Base-by-base conservation (phyloP, 2,797 vertebrate species). In the Necrosyrtes monachus region DNA sequence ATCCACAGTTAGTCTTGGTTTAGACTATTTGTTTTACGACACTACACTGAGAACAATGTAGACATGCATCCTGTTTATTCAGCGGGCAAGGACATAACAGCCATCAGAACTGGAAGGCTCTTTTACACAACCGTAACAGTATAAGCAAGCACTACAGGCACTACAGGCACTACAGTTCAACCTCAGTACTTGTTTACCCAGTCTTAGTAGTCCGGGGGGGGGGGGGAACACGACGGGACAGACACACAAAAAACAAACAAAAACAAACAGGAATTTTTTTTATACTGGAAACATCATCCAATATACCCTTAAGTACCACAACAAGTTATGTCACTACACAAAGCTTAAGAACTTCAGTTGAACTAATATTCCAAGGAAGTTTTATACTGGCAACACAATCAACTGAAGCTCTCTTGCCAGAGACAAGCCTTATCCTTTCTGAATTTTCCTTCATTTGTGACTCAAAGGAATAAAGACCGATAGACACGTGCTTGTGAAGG, bases 21-120 rank as follows among this genome's bases (percentile, higher is more conserved):
- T 80, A 57, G 35, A 74, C 46, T 90, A 18, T 65, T 86, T 94
- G 85, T 25, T 95, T 87, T 87, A 82, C 93, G 67, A 89, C 53
- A 64, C 64, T 83, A 53, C 13, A 31, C 72, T 91, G 84, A 80
- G 75, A 95, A 96, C 92, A 96, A 93, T 65, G 85, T 33, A 75
- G 81, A 88, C 65, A 37, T 10, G 76, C 82, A 97, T 94, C 96
- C 95, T 96, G 91, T 96, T 96, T 96, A 94, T 94, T 92, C 91
- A 88, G 68, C 6, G 7, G 46, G 62, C 81, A 94, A 93, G 62
- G 89, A 91, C 23, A 0, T 3, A 91, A 53, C 39, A 95, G 75
- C 64, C 82, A 33, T 8, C 84, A 82, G 57, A 87, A 77, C 75
- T 39, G 48, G 45, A 92, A 89, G 68, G 78, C 73, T 89, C 59